These are phyloP conservation scores for Acrocephalus arundinaceus DNA, from an alignment of 2,113 vertebrate species.

Conservation along the genomic window DNA sequence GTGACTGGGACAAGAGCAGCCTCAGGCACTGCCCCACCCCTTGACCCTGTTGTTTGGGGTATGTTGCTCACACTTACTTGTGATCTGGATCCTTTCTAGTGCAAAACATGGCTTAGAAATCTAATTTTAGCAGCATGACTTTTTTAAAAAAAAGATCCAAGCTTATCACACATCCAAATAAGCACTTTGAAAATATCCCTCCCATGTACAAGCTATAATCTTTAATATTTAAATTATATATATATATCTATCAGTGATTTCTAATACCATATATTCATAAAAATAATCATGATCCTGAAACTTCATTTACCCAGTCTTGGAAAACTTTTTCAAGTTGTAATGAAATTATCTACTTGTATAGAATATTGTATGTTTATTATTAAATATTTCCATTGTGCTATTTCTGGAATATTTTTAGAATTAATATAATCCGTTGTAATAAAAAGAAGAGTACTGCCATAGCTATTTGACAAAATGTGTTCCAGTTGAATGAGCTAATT, in stretches of 20 bases:
- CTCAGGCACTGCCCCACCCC: fast-evolving
- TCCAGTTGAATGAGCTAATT: constrained; percentile 54
- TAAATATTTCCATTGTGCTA: neutral
- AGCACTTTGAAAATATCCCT: neutral
- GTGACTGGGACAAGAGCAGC: neutral
- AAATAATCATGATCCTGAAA: neutral
- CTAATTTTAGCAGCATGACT: neutral
- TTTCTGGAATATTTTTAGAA: constrained; percentile 31
- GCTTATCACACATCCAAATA: neutral
- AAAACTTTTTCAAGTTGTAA: neutral
- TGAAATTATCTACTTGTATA: neutral
- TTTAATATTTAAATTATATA: neutral
- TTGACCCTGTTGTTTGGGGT: neutral
- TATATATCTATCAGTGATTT: neutral
- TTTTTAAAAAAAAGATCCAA: neutral
- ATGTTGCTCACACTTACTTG: fast-evolving
- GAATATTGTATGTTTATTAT: neutral
- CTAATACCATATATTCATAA: neutral
- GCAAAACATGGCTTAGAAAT: neutral
- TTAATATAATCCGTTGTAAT: neutral
- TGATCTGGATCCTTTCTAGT: neutral
- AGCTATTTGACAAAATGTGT: constrained; percentile 42
- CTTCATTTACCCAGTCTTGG: neutral
- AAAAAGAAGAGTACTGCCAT: neutral
- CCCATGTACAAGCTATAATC: neutral